A percentile compares a stretch with the other conserved stretches of the same genome.
Evolutionary conservation across 1,140 invertebrate species (phyloP).

Genomic region (Neodiprion lecontei): DNA sequence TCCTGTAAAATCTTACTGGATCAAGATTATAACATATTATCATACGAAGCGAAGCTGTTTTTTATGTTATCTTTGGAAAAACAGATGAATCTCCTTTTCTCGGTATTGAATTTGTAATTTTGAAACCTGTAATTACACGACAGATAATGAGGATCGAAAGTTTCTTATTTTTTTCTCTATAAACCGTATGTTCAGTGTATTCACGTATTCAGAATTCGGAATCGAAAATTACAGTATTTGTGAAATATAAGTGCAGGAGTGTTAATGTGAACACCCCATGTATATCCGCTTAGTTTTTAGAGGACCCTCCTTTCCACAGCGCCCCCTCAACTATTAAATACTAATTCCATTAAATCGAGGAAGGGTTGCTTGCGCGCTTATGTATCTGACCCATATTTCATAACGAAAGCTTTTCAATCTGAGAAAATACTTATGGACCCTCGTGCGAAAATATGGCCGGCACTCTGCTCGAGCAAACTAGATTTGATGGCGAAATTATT

Average conservation of each 20-base stretch:
- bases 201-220: too few species aligned
- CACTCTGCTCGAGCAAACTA: conserved; percentile 22
- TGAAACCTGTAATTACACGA: too few species aligned
- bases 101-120: too few species aligned
- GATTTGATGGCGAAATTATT: conserved; percentile 25
- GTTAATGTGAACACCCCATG: not conserved
- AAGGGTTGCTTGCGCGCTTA: conserved; percentile 52
- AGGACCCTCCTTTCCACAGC: conserved; percentile 31
- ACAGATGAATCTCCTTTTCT: too few species aligned
- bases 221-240: too few species aligned
- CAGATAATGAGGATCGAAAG: too few species aligned
- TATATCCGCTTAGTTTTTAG: conserved; percentile 35
- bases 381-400: conserved; percentile 61
- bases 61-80: too few species aligned
- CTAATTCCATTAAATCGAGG: conserved; percentile 62
- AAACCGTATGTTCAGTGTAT: too few species aligned
- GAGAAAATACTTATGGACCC: conserved; percentile 58
- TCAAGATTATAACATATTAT: too few species aligned
- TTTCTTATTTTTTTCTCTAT: too few species aligned
- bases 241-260: not conserved
- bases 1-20: too few species aligned
- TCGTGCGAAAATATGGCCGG: conserved; percentile 24
- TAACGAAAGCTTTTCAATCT: conserved; percentile 62
- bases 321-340: conserved; percentile 55
- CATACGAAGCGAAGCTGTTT: too few species aligned